A percentile compares a stretch with the other conserved stretches of the same genome.
phyloP scores from a whole-genome alignment of 2,888 invertebrate species.

The Aricia artaxerxes region DNA sequence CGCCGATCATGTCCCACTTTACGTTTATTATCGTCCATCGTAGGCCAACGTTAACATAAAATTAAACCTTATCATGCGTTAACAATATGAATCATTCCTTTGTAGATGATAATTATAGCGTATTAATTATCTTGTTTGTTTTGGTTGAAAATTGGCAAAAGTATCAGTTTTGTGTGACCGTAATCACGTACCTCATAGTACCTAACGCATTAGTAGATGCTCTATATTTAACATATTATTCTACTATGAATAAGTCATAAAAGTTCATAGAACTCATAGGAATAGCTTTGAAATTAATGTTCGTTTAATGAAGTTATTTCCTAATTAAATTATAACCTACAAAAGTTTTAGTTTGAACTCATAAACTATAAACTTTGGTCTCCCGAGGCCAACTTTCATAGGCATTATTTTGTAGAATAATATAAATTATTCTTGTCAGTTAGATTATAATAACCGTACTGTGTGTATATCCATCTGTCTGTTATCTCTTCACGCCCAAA shows the following conservation, averaged over 20 bases:
- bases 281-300: neutral
- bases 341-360: constrained; percentile 1
- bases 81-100: neutral
- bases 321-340: neutral
- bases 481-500: too few relatives aligned
- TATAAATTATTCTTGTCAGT: neutral
- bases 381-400: neutral
- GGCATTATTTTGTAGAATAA: neutral
- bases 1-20: too few relatives aligned
- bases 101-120: neutral
- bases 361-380: constrained; percentile 3
- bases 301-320: neutral
- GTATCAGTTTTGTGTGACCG: neutral
- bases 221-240: neutral
- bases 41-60: neutral
- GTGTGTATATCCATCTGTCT: too few relatives aligned
- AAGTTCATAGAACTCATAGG: neutral
- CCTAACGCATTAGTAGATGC: neutral
- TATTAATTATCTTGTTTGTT: neutral
- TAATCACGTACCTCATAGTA: neutral
- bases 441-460: too few relatives aligned
- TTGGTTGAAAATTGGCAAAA: neutral
- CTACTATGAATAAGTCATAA: neutral
- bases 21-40: too few relatives aligned
- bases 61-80: neutral